These are phyloP conservation scores for Drosophila prosaltans DNA, from an alignment of 1,140 invertebrate genomes.

Conservation along the genomic window DNA sequence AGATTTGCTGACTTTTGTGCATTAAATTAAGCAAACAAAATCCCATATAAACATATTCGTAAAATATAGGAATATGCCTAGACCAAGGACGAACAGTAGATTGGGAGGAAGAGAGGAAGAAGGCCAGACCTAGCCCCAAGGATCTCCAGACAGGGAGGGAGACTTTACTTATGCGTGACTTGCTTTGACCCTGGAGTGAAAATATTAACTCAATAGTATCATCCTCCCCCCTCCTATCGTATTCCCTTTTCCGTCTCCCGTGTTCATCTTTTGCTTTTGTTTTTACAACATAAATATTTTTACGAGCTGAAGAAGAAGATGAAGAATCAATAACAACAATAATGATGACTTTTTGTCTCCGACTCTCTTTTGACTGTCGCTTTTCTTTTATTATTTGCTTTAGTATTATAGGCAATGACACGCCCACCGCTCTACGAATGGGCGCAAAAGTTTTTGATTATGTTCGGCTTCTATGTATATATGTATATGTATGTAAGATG, in stretches of 20 bases:
- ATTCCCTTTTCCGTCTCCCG: background rate
- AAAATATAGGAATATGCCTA: slow-evolving; percentile 59
- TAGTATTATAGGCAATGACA: slow-evolving; percentile 39
- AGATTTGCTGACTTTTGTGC: slow-evolving; percentile 70
- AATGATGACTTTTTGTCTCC: slow-evolving; percentile 30
- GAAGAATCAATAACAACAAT: slow-evolving; percentile 57
- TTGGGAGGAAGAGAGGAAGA: background rate
- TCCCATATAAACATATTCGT: slow-evolving; percentile 58
- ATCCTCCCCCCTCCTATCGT: background rate
- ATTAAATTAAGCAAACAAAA: slow-evolving; percentile 49
- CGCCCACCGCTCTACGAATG: slow-evolving; percentile 15
- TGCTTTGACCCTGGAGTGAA: slow-evolving; percentile 21
- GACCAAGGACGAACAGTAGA: background rate
- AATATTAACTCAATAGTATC: slow-evolving; percentile 26
- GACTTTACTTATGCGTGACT: slow-evolving; percentile 17
- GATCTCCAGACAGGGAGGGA: background rate
- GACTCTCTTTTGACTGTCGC: slow-evolving; percentile 21
- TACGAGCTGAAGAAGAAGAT: slow-evolving; percentile 29
- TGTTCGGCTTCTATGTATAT: slow-evolving; percentile 19
- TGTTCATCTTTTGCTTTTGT: slow-evolving; percentile 10
- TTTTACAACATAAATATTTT: slow-evolving; percentile 54
- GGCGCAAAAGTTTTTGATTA: background rate
- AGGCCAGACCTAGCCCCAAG: slow-evolving; percentile 4
- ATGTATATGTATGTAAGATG: slow-evolving; percentile 6
- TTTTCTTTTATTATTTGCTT: slow-evolving; percentile 65